These are phyloP conservation scores for Bolborhynchus lineola DNA, from an alignment of 2,113 vertebrate species.

Conservation along the genomic window DNA sequence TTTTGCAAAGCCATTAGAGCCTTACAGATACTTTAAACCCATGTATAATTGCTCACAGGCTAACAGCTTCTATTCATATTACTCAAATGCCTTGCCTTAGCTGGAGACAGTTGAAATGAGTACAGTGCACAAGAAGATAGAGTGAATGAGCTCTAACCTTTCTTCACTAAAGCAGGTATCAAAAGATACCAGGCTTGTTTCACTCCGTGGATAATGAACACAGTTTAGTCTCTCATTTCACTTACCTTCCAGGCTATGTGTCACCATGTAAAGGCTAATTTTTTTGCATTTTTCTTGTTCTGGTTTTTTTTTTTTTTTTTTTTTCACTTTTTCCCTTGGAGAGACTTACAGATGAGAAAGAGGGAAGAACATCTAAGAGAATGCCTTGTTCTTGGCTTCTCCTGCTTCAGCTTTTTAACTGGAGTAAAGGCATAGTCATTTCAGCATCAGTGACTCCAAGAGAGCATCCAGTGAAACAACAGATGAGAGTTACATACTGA, in stretches of 20 bases:
- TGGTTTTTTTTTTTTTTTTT: background rate
- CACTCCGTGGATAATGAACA: constrained; percentile 12
- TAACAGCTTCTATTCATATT: constrained; percentile 39
- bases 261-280: background rate
- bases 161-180: constrained; percentile 7
- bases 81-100: constrained; percentile 48
- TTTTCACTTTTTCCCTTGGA: background rate
- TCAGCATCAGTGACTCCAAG: background rate
- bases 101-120: constrained; percentile 49
- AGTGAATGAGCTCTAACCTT: constrained; percentile 47
- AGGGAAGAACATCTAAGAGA: background rate
- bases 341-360: background rate
- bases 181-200: constrained; percentile 40
- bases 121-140: background rate
- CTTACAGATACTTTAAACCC: background rate
- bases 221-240: background rate
- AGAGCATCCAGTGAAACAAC: background rate
- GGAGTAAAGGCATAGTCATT: background rate
- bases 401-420: background rate
- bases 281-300: background rate
- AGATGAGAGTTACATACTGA: background rate
- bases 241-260: background rate
- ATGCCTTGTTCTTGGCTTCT: background rate
- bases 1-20: background rate
- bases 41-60: constrained; percentile 43